These are phyloP conservation scores for Andrena praecox DNA, from an alignment of 2,888 invertebrate species.

Conservation along the genomic window DNA sequence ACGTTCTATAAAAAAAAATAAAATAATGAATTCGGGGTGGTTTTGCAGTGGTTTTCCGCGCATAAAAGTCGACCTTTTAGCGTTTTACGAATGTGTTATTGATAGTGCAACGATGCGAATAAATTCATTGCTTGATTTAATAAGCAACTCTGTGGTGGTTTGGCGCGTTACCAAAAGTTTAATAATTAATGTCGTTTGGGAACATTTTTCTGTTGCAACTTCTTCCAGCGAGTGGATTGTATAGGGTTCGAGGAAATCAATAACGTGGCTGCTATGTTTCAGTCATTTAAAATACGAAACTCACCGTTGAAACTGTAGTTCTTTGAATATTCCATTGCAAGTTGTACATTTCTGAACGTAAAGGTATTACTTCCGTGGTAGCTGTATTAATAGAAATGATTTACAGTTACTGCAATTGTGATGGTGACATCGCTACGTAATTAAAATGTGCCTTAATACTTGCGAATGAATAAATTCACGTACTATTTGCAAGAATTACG, in stretches of 20 bases:
- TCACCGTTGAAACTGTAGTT: background rate
- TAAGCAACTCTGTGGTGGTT: background rate
- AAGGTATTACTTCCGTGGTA: too few relatives aligned
- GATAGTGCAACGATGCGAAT: background rate
- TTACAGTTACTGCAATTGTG: background rate
- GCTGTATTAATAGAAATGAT: too few relatives aligned
- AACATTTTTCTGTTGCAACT: conserved; percentile 3
- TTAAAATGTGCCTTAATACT: background rate
- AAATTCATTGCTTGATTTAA: background rate
- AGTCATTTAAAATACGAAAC: conserved; percentile 10
- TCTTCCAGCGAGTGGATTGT: background rate
- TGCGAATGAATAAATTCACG: background rate
- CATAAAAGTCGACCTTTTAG: background rate
- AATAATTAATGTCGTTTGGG: conserved; percentile 18
- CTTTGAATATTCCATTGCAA: too few relatives aligned
- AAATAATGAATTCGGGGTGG: too few relatives aligned
- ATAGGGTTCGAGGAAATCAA: background rate
- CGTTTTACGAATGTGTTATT: background rate
- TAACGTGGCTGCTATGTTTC: background rate
- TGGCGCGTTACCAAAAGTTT: background rate
- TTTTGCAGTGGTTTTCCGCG: background rate
- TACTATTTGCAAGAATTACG: conserved; percentile 11
- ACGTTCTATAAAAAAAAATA: background rate
- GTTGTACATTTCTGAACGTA: too few relatives aligned
- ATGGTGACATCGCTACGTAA: background rate